Percentiles rank a stretch among this genome's conserved stretches.
These are phyloP conservation scores for Danionella cerebrum DNA, from an alignment of 2,113 vertebrate species.

Conservation along the genomic window DNA sequence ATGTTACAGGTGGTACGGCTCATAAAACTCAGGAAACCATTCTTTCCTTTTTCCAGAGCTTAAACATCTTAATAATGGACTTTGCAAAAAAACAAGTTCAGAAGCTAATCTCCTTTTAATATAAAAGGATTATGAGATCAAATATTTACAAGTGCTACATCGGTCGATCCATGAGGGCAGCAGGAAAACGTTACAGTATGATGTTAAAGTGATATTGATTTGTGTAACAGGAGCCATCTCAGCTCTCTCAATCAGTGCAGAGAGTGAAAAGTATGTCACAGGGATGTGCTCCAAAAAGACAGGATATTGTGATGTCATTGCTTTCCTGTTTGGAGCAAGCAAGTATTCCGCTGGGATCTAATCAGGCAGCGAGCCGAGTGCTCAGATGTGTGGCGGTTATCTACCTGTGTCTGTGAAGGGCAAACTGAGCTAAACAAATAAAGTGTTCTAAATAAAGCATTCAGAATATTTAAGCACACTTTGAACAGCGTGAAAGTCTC, in stretches of 20 bases:
- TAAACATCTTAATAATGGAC: slow-evolving; percentile 17
- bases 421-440: background rate
- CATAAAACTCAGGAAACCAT: background rate
- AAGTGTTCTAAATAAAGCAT: background rate
- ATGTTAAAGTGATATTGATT: background rate
- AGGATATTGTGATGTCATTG: slow-evolving; percentile 29
- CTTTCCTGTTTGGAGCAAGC: slow-evolving; percentile 33
- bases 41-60: slow-evolving; percentile 7
- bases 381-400: background rate
- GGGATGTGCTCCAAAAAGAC: slow-evolving; percentile 12
- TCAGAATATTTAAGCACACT: background rate
- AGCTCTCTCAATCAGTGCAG: background rate
- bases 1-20: slow-evolving; percentile 4
- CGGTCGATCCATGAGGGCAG: background rate
- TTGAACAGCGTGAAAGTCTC: background rate
- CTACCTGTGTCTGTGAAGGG: slow-evolving; percentile 3
- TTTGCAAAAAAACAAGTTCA: slow-evolving; percentile 7
- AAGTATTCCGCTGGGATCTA: slow-evolving; percentile 21
- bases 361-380: background rate
- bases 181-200: background rate
- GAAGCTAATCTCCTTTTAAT: slow-evolving; percentile 6
- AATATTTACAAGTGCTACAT: slow-evolving; percentile 4
- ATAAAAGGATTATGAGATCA: slow-evolving; percentile 17
- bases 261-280: background rate
- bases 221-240: background rate